Conservation (phyloP, 2,888 invertebrate species). For the Halocaridina rubra region DNA sequence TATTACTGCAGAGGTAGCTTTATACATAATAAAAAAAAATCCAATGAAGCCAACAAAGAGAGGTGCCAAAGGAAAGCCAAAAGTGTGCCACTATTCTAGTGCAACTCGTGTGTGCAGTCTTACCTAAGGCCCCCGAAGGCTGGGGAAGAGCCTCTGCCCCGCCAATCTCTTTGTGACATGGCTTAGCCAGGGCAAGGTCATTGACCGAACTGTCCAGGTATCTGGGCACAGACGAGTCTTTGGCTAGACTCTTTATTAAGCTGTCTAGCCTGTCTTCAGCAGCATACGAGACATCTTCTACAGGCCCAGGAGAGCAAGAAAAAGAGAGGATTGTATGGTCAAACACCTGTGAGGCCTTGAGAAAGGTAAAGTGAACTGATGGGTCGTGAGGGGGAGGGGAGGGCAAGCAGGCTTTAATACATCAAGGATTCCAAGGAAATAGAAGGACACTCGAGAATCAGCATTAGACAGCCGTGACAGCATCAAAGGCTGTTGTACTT, state of each 20-base stretch:
- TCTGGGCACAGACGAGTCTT: conserved; percentile 71
- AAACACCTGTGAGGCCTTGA: background rate
- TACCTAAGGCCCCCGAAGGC: conserved; percentile 31
- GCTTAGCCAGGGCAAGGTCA: conserved; percentile 49
- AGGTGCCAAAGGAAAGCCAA: background rate
- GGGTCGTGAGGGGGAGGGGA: background rate
- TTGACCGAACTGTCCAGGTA: conserved; percentile 66
- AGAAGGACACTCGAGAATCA: background rate
- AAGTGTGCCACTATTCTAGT: conserved; percentile 10
- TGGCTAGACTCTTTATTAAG: conserved; percentile 80
- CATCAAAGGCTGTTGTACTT: too few relatives aligned
- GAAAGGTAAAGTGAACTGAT: background rate
- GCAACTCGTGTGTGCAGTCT: conserved; percentile 15
- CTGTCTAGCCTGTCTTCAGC: conserved; percentile 78
- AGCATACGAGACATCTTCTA: conserved; percentile 64
- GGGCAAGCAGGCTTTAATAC: too few relatives aligned
- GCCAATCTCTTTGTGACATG: conserved; percentile 64
- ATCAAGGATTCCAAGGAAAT: too few relatives aligned
- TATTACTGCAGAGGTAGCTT: too few relatives aligned
- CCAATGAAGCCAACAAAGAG: too few relatives aligned
- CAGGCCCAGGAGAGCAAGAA: conserved; percentile 17
- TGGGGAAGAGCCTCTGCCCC: conserved; percentile 30
- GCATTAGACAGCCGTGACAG: background rate
- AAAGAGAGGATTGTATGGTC: background rate
- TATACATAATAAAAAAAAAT: too few relatives aligned